Evolutionary conservation across 2,113 vertebrate species (phyloP).

Genomic region (Crypturellus undulatus): DNA sequence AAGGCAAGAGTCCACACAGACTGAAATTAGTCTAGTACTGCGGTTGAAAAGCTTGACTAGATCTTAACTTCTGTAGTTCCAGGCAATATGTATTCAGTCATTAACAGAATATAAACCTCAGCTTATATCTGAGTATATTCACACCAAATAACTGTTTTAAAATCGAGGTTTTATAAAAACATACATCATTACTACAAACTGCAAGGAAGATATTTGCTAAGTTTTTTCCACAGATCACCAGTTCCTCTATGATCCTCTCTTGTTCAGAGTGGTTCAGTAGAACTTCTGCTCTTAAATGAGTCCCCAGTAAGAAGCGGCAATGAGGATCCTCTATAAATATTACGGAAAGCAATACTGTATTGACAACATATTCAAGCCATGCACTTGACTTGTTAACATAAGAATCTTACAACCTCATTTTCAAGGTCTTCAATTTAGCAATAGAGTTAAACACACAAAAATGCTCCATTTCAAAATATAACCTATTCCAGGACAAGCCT

Average conservation of each 20-base stretch:
- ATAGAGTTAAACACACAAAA: background rate
- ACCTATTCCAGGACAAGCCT: background rate
- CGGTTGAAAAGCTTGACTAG: background rate
- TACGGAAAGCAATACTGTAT: background rate
- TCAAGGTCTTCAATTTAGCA: background rate
- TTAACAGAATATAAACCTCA: background rate
- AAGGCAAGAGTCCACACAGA: background rate
- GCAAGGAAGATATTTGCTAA: background rate
- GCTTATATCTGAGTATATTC: background rate
- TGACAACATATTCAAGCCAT: background rate
- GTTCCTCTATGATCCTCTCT: rapidly evolving
- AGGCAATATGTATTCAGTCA: background rate
- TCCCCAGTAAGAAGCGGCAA: background rate
- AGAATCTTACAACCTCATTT: background rate
- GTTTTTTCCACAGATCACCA: background rate
- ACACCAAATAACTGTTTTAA: background rate
- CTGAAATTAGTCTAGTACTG: background rate
- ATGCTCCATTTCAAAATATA: background rate
- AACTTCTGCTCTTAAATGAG: background rate
- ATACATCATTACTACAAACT: background rate
- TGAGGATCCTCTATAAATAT: background rate
- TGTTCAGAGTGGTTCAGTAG: background rate
- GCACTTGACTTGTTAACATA: background rate
- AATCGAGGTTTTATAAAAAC: background rate
- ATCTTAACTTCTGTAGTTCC: background rate